Conservation (phyloP, 2,797 vertebrate genomes). For the Rachycentron canadum region DNA sequence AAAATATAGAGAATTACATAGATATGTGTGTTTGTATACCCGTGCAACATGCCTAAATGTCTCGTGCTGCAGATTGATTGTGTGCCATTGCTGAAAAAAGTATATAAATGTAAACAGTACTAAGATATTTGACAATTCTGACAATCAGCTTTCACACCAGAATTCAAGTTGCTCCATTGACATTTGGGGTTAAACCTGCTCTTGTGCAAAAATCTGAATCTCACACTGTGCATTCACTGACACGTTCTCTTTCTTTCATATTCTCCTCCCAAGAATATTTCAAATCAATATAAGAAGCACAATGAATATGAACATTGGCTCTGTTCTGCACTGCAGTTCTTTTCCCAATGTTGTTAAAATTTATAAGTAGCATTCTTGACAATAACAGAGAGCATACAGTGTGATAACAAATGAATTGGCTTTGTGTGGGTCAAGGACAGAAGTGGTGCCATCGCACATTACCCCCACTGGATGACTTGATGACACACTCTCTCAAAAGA, state of each 20-base stretch:
- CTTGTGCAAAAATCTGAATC: neutral
- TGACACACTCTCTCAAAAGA: constrained; percentile 48
- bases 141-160: constrained; percentile 1
- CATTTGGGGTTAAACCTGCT: neutral
- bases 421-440: constrained; percentile 52
- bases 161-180: neutral
- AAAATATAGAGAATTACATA: neutral
- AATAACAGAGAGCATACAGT: neutral
- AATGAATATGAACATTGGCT: constrained; percentile 3
- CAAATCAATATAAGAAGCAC: constrained; percentile 8
- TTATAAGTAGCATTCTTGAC: neutral
- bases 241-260: neutral
- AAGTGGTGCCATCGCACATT: neutral
- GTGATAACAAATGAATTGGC: constrained; percentile 17
- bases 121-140: neutral
- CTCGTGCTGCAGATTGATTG: neutral
- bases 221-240: neutral
- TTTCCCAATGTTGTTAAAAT: neutral
- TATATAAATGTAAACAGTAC: neutral
- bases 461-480: constrained; percentile 29
- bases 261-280: neutral
- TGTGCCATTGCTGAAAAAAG: too few relatives aligned
- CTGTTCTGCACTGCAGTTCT: neutral
- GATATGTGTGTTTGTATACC: neutral
- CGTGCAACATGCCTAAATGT: neutral